These are phyloP conservation scores for Drosophila cognata DNA, from an alignment of 2,888 invertebrate genomes.

Conservation along the genomic window DNA sequence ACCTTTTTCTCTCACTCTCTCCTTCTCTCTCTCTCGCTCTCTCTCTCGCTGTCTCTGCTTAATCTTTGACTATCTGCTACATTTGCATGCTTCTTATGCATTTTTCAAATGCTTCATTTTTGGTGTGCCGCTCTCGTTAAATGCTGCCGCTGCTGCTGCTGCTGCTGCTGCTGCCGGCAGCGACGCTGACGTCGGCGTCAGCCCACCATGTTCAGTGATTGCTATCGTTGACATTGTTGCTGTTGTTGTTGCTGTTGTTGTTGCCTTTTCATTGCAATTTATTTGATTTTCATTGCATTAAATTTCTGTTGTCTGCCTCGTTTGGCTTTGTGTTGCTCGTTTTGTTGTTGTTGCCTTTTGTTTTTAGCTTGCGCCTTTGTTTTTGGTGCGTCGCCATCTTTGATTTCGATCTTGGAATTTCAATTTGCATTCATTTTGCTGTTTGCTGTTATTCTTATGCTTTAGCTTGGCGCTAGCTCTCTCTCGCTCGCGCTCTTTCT, in stretches of 20 bases:
- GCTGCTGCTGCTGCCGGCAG: constrained; percentile 21
- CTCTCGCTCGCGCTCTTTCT: not conserved
- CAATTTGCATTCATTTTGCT: constrained; percentile 65
- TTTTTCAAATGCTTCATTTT: constrained; percentile 74
- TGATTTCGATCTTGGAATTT: constrained; percentile 75
- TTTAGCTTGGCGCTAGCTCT: constrained; percentile 6
- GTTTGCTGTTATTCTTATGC: constrained; percentile 9
- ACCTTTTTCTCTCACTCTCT: not conserved
- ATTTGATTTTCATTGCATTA: constrained; percentile 80
- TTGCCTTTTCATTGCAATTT: constrained; percentile 70
- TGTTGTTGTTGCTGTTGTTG: constrained; percentile 20
- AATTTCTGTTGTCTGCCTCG: constrained; percentile 57
- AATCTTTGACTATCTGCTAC: constrained; percentile 22
- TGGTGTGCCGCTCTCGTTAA: constrained; percentile 56
- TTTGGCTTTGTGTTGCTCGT: constrained; percentile 34
- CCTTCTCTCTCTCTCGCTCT: too few species aligned
- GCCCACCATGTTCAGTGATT: constrained; percentile 74
- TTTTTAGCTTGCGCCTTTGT: constrained; percentile 63
- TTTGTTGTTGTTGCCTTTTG: constrained; percentile 50
- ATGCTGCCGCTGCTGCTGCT: constrained; percentile 21
- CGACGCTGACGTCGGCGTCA: constrained; percentile 21
- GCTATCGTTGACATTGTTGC: constrained; percentile 68
- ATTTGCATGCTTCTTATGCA: constrained; percentile 73
- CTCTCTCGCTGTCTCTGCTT: not conserved
- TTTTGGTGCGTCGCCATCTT: constrained; percentile 56